Evolutionary conservation across 2,797 vertebrate genomes (phyloP).

Genomic region (Crax fasciolata): DNA sequence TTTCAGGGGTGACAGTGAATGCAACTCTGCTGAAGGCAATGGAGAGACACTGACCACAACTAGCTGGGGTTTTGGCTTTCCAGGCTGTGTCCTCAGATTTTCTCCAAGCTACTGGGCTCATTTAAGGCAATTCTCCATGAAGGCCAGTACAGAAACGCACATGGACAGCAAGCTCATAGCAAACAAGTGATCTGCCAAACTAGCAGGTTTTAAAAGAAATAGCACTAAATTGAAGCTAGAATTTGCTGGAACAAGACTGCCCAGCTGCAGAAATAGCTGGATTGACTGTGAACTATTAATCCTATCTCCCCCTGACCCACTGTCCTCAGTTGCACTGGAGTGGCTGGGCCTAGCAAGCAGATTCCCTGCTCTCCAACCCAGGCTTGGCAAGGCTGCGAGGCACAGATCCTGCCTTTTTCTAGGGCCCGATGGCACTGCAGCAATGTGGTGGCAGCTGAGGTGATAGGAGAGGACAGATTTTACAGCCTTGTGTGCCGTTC

Average conservation of each 20-base stretch:
- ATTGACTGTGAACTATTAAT: neutral
- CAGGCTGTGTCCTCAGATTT: neutral
- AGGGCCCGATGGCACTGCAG: slow-evolving; percentile 16
- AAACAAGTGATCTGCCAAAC: neutral
- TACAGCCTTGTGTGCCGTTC: slow-evolving; percentile 72
- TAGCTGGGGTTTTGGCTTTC: neutral
- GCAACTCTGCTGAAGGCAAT: neutral
- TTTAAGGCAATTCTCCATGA: slow-evolving; percentile 4
- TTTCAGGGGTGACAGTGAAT: neutral
- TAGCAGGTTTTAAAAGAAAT: neutral
- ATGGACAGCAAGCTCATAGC: neutral
- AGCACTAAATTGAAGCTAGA: neutral
- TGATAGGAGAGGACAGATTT: slow-evolving; percentile 64
- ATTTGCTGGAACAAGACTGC: neutral
- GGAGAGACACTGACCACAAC: neutral
- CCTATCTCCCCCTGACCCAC: neutral
- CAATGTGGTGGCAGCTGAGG: slow-evolving; percentile 38
- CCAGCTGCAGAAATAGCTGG: neutral
- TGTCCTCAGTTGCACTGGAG: neutral
- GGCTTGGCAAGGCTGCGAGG: neutral
- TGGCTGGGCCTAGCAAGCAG: slow-evolving; percentile 34
- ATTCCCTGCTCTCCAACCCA: neutral
- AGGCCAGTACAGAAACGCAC: neutral
- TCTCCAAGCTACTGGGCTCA: neutral
- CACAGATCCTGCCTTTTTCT: neutral